Evolutionary conservation across 2,797 vertebrate genomes (phyloP), one percentile per base, ranked within the genome.

Genomic region (Pseudopleuronectes americanus): DNA sequence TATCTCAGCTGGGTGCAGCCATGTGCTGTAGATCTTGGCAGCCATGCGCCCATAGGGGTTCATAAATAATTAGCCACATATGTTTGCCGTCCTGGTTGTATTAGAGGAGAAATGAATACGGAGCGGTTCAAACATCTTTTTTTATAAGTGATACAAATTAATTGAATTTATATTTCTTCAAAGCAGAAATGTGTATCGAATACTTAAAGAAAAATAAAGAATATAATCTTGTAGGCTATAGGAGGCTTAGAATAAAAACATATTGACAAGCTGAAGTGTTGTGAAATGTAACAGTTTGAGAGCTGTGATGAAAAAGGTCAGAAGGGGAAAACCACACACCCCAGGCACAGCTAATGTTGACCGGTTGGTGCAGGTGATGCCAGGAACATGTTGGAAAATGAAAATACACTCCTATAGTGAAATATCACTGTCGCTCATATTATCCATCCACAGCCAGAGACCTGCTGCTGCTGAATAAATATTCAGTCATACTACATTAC

Each of bases 401-500:
- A 83, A 86, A 90, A 85, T 28, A 87, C 48, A 47, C 54, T 54
- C 68, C 61, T 70, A 45, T 33, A 14, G 48, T 64, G 45, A 84
- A 74, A 53, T 77, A 79, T 82, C 84, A 74, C 71, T 26, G 33
- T 69, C 6, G 8, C 57, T 69, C 66, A 74, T 69, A 76, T 66
- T 54, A 69, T 61, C 67, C 72, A 28, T 74, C 61, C 74, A 56
- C 54, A 84, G 58, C 67, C 59, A 21, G 22, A 72, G 72, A 77
- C 82, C 78, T 80, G 83, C 90, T 83, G 89, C 85, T 84, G 84
- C 81, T 89, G 76, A 31, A 79, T 81, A 90, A 91, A 91, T 84
- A 90, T 74, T 72, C 74, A 80, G 68, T 56, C 77, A 45, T 79
- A 61, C 79, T 48, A 33, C 16, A 61, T 86, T 91, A 71, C 79